phyloP scores from a whole-genome alignment of 37 sponge, comb jelly and placozoan species.

The Oscarella lobularis region DNA sequence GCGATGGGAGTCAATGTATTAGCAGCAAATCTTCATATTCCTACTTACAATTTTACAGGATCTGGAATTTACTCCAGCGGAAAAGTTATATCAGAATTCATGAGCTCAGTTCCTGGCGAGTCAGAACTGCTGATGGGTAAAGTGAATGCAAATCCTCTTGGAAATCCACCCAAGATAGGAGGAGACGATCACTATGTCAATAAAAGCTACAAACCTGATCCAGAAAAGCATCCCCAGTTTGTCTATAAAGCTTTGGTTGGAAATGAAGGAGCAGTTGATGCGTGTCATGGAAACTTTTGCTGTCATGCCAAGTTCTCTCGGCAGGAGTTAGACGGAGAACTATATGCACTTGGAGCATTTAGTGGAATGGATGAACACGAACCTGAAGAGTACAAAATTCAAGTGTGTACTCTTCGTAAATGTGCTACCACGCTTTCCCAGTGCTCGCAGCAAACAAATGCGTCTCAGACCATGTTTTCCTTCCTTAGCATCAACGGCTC shows the following conservation, averaged over 20 bases:
- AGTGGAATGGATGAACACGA: not conserved
- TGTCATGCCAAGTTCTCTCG: not conserved
- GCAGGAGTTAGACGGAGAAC: not conserved
- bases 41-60: constrained; percentile 13
- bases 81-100: not conserved
- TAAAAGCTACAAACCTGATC: not conserved
- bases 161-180: not conserved
- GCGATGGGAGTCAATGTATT: constrained; percentile 11
- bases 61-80: constrained; percentile 37
- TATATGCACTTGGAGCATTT: not conserved
- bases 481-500: too few relatives aligned
- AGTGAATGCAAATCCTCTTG: not conserved
- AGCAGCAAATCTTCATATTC: constrained; percentile 35
- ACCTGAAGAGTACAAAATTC: not conserved
- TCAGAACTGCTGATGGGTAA: not conserved
- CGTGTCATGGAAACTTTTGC: not conserved
- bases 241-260: not conserved
- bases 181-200: not conserved
- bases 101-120: not conserved
- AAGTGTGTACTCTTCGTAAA: not conserved
- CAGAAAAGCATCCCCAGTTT: not conserved
- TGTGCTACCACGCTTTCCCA: too few relatives aligned
- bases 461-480: too few relatives aligned
- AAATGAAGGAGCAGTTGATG: not conserved
- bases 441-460: too few relatives aligned